phyloP scores from a whole-genome alignment of 2,888 invertebrate species.

The Euproctis similis region DNA sequence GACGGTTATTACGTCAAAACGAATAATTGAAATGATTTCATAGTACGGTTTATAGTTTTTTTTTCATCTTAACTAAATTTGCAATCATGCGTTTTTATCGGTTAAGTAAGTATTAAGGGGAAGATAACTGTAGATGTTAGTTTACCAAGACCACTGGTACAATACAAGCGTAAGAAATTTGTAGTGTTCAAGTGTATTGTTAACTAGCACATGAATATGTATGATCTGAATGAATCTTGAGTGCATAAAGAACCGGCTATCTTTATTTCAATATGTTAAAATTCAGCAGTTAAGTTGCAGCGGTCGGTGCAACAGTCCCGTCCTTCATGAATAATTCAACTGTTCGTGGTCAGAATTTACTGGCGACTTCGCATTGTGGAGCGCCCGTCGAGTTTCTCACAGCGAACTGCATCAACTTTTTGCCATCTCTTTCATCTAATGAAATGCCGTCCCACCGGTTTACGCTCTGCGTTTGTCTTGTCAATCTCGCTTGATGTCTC shows the following conservation, averaged over 20 bases:
- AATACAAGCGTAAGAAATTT: too few species aligned
- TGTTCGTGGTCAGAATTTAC: constrained; percentile 45
- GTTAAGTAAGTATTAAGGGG: too few species aligned
- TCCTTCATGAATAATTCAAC: constrained; percentile 58
- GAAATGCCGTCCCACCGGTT: constrained; percentile 53
- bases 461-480: constrained; percentile 61
- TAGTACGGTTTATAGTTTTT: too few species aligned
- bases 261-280: too few species aligned
- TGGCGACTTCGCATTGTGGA: constrained; percentile 21
- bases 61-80: too few species aligned
- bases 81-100: too few species aligned
- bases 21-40: constrained; percentile 51
- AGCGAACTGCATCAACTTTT: constrained; percentile 44
- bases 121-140: too few species aligned
- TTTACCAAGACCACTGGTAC: too few species aligned
- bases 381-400: constrained; percentile 23
- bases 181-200: too few species aligned
- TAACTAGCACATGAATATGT: too few species aligned
- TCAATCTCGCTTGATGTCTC: constrained; percentile 61
- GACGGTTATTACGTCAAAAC: constrained; percentile 37
- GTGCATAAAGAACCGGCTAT: too few species aligned
- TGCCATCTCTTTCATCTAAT: constrained; percentile 50
- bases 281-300: constrained; percentile 12
- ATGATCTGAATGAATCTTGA: too few species aligned
- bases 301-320: constrained; percentile 26